A percentile compares a stretch with the other conserved stretches of the same genome.
Conservation (phyloP, 2,113 vertebrate genomes). For the Corapipo altera region DNA sequence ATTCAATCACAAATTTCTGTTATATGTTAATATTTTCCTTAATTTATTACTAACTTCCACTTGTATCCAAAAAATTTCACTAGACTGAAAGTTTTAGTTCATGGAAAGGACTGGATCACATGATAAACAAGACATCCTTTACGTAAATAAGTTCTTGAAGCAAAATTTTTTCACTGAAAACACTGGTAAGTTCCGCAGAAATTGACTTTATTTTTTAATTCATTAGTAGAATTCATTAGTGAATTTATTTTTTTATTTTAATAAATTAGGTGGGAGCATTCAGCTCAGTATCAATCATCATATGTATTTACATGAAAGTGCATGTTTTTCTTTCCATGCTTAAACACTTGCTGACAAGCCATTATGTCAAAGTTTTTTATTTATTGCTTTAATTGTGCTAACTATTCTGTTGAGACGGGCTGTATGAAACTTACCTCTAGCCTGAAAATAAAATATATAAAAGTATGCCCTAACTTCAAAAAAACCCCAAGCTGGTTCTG, state of each 20-base stretch:
- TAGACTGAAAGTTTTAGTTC: background rate
- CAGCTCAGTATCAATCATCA: background rate
- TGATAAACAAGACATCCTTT: background rate
- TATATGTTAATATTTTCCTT: background rate
- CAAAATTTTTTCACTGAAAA: background rate
- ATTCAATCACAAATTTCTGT: background rate
- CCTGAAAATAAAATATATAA: background rate
- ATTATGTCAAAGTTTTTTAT: background rate
- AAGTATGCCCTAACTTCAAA: background rate
- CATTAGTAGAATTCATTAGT: background rate
- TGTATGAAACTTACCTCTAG: background rate
- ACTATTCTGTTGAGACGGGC: background rate
- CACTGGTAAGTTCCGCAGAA: background rate
- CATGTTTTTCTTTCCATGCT: background rate
- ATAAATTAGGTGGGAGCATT: background rate
- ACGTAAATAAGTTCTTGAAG: background rate
- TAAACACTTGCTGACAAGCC: background rate
- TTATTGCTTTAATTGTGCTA: background rate
- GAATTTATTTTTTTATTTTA: too few relatives aligned
- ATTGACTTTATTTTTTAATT: background rate
- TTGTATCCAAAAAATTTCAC: background rate
- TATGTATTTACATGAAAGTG: background rate
- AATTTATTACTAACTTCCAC: background rate
- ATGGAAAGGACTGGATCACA: background rate
- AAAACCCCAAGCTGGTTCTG: background rate